Conservation (phyloP, 2,888 invertebrate species). For the Adelphocoris suturalis region DNA sequence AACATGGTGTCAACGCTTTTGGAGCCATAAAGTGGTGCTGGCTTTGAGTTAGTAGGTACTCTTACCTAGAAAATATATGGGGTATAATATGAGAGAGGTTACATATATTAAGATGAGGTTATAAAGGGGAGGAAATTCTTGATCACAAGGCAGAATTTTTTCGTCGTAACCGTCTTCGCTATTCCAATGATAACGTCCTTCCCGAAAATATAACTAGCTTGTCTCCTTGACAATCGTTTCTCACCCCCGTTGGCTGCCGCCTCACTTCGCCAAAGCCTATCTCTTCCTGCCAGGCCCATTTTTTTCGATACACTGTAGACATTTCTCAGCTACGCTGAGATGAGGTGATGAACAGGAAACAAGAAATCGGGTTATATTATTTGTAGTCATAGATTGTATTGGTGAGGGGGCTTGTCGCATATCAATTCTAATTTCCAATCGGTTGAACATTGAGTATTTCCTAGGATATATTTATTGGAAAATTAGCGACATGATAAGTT, state of each 20-base stretch:
- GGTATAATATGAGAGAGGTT: too few species aligned
- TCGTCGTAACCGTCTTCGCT: background rate
- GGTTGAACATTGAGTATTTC: too few species aligned
- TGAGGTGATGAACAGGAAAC: constrained; percentile 6
- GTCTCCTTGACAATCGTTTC: constrained; percentile 61
- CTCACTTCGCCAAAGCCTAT: constrained; percentile 26
- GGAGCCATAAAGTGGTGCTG: too few species aligned
- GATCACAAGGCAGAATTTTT: background rate
- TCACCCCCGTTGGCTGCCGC: constrained; percentile 25
- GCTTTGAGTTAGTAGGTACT: too few species aligned
- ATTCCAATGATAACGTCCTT: background rate
- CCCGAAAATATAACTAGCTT: constrained; percentile 47
- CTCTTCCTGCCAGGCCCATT: constrained; percentile 45
- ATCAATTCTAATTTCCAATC: too few species aligned
- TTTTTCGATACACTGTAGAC: background rate
- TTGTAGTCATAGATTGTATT: too few species aligned
- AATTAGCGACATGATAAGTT: too few species aligned
- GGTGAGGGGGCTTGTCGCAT: too few species aligned
- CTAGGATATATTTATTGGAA: too few species aligned
- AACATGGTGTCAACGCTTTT: too few species aligned
- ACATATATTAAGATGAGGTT: too few species aligned
- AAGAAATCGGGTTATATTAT: background rate
- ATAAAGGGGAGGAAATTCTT: background rate
- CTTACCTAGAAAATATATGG: too few species aligned
- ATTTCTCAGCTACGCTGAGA: background rate